Evolutionary conservation across 2,113 vertebrate genomes (phyloP).

Genomic region (Larimichthys polyactis): DNA sequence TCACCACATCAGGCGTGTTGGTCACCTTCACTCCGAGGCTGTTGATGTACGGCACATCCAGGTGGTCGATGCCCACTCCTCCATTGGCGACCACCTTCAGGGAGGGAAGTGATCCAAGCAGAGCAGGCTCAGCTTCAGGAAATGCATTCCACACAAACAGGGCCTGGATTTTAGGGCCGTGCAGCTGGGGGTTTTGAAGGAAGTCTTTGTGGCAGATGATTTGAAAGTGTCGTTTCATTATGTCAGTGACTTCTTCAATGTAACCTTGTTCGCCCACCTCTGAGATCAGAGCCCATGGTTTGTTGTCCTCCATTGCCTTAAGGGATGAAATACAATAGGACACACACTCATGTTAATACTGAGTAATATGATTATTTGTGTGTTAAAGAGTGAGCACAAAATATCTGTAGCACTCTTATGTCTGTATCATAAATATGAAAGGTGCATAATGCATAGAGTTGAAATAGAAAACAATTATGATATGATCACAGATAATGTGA

Average conservation of each 20-base stretch:
- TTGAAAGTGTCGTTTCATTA: conserved; percentile 61
- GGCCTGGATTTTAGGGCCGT: conserved; percentile 69
- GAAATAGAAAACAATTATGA: too few species aligned
- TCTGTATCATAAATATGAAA: too few species aligned
- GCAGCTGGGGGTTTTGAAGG: conserved; percentile 37
- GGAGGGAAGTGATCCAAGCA: conserved; percentile 75
- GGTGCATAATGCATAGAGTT: too few species aligned
- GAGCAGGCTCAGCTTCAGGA: conserved; percentile 6
- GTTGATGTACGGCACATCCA: conserved; percentile 84
- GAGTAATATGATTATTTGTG: too few species aligned
- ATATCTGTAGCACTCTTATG: too few species aligned
- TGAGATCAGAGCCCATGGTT: conserved; percentile 77
- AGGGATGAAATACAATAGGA: not conserved
- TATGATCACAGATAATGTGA: too few species aligned
- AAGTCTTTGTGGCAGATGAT: conserved; percentile 63
- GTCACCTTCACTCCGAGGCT: conserved; percentile 84
- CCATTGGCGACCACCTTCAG: conserved; percentile 84
- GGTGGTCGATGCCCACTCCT: conserved; percentile 87
- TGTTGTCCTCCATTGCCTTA: conserved; percentile 67
- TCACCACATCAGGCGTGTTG: conserved; percentile 84
- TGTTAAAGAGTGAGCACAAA: too few species aligned
- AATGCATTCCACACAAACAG: conserved; percentile 58
- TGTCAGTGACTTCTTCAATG: conserved; percentile 10
- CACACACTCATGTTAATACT: too few species aligned
- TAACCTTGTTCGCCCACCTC: conserved; percentile 38